Base-by-base conservation (phyloP, 2,888 invertebrate genomes). In the Antitype chi region DNA sequence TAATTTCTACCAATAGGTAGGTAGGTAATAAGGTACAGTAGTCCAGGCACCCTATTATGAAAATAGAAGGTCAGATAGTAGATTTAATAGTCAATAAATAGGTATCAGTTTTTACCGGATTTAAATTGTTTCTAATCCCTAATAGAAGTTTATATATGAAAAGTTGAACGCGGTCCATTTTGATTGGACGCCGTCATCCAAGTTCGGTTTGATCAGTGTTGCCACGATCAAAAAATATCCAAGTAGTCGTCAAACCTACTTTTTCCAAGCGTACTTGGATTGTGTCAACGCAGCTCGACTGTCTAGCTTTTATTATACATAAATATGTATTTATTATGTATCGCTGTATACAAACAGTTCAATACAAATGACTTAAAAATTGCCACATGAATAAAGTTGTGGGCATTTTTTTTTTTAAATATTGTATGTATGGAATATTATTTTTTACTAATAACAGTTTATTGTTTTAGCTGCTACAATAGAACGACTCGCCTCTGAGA, bases 381-480 rank as follows among this genome's bases (percentile, higher is more conserved):
- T 62, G 43, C 9, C 64, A 66, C 60, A 49, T 64, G 13, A 32
- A 68, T 32, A 60, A 63, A 64, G n/a, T 57, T 72, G 52, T 75
- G 64, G 63, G 76, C 60, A 67, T 17, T 38, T 28, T 52, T 53
- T 67, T 38, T 52, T n/a, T 73, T 53, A 6, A 43, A 28, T 55
- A 60, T 38, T 67, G 3, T 60, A 72, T 15, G 8, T 60, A 11
- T 59, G 32, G 53, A 62, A 28, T 74, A 80, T 76, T 80, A 77
- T 76, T 86, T 89, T 38, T 85, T 87, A 91, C 89, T 93, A 93
- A 94, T 88, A 88, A 86, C 85, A 89, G 87, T 92, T 92, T 90
- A 91, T 96, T 96, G 95, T 96, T 96, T 95, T 97, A 98, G 98
- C 97, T 98, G 98, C 97, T 98, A 98, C 98, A 98, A 98, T 97